Evolutionary conservation across 2,113 vertebrate species (phyloP).

Genomic region (Pteropus alecto): DNA sequence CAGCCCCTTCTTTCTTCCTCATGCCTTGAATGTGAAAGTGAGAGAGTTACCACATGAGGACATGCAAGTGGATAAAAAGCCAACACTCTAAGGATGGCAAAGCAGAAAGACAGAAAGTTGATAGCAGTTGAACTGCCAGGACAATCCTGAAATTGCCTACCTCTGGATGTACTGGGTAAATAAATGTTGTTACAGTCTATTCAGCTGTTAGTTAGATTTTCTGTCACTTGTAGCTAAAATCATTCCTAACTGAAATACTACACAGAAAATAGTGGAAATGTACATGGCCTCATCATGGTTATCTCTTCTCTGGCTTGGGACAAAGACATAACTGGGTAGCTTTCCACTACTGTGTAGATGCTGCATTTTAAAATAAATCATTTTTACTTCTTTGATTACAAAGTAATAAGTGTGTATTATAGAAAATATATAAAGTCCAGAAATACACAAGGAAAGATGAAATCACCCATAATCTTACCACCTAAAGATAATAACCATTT

Average conservation of each 20-base stretch:
- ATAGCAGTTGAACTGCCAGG: neutral
- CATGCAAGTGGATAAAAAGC: neutral
- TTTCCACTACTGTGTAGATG: neutral
- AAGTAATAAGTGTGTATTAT: neutral
- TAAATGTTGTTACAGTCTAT: neutral
- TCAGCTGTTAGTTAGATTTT: neutral
- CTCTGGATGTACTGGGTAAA: neutral
- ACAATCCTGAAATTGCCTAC: neutral
- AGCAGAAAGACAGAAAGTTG: neutral
- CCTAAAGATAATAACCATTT: neutral
- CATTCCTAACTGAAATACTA: neutral
- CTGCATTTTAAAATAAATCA: neutral
- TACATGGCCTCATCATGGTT: neutral
- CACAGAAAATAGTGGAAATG: neutral
- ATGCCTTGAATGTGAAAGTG: neutral
- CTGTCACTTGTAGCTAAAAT: neutral
- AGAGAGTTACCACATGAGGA: neutral
- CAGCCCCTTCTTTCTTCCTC: neutral
- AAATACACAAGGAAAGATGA: neutral
- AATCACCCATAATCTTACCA: neutral
- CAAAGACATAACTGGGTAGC: neutral
- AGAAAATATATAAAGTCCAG: neutral
- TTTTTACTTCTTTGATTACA: slow-evolving; percentile 9
- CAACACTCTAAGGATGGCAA: neutral
- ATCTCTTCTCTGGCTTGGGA: neutral